These are phyloP conservation scores for Aphelenchoides fujianensis DNA, from an alignment of 1,140 invertebrate genomes.

Conservation along the genomic window DNA sequence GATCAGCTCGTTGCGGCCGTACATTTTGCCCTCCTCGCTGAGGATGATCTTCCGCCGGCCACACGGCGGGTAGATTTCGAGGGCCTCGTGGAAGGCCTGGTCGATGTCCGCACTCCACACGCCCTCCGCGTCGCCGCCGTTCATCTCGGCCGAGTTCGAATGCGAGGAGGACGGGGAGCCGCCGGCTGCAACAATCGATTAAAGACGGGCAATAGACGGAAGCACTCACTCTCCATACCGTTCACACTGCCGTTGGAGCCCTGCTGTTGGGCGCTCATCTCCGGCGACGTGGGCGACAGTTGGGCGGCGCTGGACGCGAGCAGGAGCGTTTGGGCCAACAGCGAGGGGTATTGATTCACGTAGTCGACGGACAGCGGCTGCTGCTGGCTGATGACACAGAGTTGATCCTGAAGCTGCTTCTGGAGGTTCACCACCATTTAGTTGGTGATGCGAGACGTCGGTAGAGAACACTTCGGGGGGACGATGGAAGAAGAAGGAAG, in stretches of 20 bases:
- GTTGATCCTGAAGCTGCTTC: background rate
- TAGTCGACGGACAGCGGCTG: too few relatives aligned
- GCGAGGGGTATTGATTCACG: background rate
- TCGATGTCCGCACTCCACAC: constrained; percentile 99
- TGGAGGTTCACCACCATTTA: background rate
- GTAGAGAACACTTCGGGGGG: too few relatives aligned
- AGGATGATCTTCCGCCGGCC: constrained; percentile 97
- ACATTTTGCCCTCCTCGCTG: constrained; percentile 99
- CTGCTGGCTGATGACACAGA: background rate
- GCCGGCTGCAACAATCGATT: background rate
- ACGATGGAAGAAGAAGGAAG: too few relatives aligned
- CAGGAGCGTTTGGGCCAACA: too few relatives aligned
- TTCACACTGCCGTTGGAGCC: background rate
- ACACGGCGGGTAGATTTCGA: constrained; percentile 98
- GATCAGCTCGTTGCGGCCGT: constrained; percentile 98
- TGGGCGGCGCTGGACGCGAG: too few relatives aligned
- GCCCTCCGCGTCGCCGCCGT: constrained; percentile 83
- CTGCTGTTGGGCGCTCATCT: background rate
- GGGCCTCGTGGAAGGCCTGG: constrained; percentile 98
- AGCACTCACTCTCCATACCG: background rate
- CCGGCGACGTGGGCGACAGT: background rate
- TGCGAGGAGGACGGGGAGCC: constrained; percentile 8
- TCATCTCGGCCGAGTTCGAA: background rate
- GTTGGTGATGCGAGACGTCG: too few relatives aligned
- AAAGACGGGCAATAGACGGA: too few relatives aligned